Conservation (phyloP, 2,113 vertebrate species). For the Cyprinodon brontotheroides region DNA sequence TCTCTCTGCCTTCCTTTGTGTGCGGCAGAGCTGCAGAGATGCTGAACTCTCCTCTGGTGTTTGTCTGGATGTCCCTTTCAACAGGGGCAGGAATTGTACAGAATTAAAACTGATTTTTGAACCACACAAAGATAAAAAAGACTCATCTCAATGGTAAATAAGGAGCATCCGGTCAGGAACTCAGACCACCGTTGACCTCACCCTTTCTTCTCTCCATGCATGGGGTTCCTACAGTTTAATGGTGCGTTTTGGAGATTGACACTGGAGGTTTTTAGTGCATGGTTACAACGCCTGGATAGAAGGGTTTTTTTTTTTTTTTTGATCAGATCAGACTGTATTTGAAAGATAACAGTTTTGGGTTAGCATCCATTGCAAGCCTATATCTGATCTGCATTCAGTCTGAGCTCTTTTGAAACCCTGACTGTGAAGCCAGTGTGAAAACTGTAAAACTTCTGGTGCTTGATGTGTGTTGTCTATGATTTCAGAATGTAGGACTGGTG, state of each 20-base stretch:
- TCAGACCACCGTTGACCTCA: conserved; percentile 46
- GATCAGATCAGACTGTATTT: conserved; percentile 54
- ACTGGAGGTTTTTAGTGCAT: conserved; percentile 27
- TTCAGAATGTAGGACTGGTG: conserved; percentile 70
- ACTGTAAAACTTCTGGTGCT: conserved; percentile 66
- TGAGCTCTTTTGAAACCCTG: conserved; percentile 46
- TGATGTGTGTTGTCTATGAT: conserved; percentile 62
- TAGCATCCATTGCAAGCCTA: conserved; percentile 51
- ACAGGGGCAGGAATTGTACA: conserved; percentile 57
- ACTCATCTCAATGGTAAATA: conserved; percentile 31
- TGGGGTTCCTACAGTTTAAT: conserved; percentile 54
- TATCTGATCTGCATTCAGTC: conserved; percentile 40
- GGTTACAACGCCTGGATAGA: conserved; percentile 33
- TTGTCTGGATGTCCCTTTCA: conserved; percentile 36
- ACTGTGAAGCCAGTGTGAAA: conserved; percentile 70
- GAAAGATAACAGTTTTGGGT: conserved; percentile 58
- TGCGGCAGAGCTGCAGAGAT: conserved; percentile 34
- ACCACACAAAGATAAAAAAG: conserved; percentile 19
- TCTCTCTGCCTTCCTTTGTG: conserved; percentile 21
- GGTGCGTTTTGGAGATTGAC: conserved; percentile 56
- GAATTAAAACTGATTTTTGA: conserved; percentile 52
- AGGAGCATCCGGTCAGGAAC: conserved; percentile 34
- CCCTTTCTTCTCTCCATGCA: conserved; percentile 49
- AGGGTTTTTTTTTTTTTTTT: conserved; percentile 48
- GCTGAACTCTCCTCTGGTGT: conserved; percentile 43